These are phyloP conservation scores for Caenorhabditis sp. DNA, from an alignment of 2,888 invertebrate genomes.

Conservation along the genomic window DNA sequence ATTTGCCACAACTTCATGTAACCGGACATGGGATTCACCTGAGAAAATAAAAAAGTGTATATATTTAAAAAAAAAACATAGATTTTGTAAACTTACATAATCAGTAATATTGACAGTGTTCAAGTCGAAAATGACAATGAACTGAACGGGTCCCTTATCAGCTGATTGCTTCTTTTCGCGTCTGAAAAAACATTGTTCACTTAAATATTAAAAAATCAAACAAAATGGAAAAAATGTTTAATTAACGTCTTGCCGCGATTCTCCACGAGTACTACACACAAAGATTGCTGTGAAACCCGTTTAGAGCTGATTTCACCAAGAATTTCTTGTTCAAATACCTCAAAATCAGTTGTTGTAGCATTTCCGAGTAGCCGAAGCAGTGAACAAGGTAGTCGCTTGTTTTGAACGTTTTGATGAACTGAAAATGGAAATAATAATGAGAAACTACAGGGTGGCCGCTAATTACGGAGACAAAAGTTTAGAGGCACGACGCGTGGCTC, in stretches of 20 bases:
- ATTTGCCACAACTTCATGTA: slow-evolving; percentile 77
- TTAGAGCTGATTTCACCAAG: no score
- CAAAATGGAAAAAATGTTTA: not conserved
- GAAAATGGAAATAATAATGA: no score
- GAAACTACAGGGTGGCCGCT: not conserved
- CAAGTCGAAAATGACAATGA: slow-evolving; percentile 74
- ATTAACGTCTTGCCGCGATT: not conserved
- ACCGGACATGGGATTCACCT: slow-evolving; percentile 74
- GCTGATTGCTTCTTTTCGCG: slow-evolving; percentile 69
- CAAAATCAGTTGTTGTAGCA: slow-evolving; percentile 72
- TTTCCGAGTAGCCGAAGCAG: slow-evolving; percentile 75
- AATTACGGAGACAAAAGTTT: no score
- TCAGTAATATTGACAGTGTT: slow-evolving; percentile 72
- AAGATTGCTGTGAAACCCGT: no score
- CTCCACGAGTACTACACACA: not conserved
- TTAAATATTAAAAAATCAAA: not conserved
- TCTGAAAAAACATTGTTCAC: slow-evolving; percentile 60
- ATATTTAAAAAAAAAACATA: no score
- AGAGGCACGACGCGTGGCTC: no score
- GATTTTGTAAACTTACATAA: slow-evolving; percentile 63
- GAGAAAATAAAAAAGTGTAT: not conserved
- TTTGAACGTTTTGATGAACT: slow-evolving; percentile 75
- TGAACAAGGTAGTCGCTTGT: slow-evolving; percentile 73
- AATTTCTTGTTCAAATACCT: slow-evolving; percentile 42
- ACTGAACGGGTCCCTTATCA: slow-evolving; percentile 73